Conservation (phyloP, 2,113 vertebrate genomes). For the Meriones unguiculatus region DNA sequence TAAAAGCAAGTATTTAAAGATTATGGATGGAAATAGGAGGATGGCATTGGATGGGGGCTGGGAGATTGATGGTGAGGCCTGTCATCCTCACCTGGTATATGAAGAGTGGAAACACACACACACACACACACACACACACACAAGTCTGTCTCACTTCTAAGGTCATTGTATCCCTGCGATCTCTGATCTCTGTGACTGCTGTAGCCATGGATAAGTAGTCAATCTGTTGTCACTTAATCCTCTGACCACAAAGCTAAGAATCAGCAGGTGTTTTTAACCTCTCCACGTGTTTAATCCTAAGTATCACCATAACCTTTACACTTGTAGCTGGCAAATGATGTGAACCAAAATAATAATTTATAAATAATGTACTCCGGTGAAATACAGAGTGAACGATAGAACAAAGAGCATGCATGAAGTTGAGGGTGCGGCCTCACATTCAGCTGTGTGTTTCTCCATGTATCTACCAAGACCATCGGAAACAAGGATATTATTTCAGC, state of each 20-base stretch:
- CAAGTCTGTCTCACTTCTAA: background rate
- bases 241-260: too few relatives aligned
- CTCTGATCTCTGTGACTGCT: background rate
- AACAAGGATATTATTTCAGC: background rate
- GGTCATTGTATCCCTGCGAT: background rate
- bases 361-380: background rate
- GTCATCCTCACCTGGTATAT: background rate
- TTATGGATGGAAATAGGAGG: too few relatives aligned
- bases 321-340: background rate
- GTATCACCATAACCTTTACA: background rate
- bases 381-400: background rate
- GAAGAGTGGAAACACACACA: background rate
- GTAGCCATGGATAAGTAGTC: too few relatives aligned
- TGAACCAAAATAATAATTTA: background rate
- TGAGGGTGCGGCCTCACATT: background rate
- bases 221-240: background rate
- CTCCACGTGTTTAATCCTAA: background rate
- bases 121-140: background rate
- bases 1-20: too few relatives aligned
- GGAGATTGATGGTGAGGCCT: too few relatives aligned
- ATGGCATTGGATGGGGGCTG: too few relatives aligned
- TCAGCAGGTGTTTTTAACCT: background rate
- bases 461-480: background rate
- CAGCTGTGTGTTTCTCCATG: background rate
- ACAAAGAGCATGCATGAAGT: background rate